Conservation (phyloP, 92 coral and sea anemone genomes). For the Actinostola sp. region DNA sequence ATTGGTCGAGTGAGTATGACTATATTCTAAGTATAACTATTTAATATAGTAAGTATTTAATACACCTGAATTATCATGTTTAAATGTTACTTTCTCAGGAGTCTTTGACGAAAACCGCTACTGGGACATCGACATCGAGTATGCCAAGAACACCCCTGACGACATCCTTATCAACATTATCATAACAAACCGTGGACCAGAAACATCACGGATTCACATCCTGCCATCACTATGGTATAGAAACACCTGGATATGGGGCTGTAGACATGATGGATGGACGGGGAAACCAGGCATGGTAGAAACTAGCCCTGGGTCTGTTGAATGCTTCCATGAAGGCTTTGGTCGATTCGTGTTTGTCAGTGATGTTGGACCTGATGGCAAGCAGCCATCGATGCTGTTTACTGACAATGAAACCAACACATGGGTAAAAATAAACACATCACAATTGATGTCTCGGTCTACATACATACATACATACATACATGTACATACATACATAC, state of each 20-base stretch:
- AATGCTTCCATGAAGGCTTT: constrained; percentile 69
- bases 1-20: too few species aligned
- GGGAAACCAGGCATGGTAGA: constrained; percentile 70
- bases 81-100: constrained; percentile 29
- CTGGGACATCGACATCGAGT: constrained; percentile 87
- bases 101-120: constrained; percentile 78
- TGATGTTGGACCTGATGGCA: constrained; percentile 56
- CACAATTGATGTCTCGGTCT: too few species aligned
- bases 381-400: constrained; percentile 62
- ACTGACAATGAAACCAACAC: constrained; percentile 91
- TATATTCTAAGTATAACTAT: too few species aligned
- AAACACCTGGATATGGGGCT: constrained; percentile 92
- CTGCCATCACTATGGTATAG: constrained; percentile 90
- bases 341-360: constrained; percentile 63
- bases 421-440: constrained; percentile 26
- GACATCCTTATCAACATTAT: constrained; percentile 79
- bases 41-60: neutral
- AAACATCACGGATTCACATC: constrained; percentile 64
- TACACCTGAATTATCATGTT: neutral
- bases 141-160: constrained; percentile 79
- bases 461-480: too few species aligned
- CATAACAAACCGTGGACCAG: constrained; percentile 84
- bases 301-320: constrained; percentile 59
- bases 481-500: too few species aligned
- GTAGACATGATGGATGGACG: constrained; percentile 61